These are phyloP conservation scores for Oryctes rhinoceros DNA, from an alignment of 1,140 invertebrate genomes.

Conservation along the genomic window DNA sequence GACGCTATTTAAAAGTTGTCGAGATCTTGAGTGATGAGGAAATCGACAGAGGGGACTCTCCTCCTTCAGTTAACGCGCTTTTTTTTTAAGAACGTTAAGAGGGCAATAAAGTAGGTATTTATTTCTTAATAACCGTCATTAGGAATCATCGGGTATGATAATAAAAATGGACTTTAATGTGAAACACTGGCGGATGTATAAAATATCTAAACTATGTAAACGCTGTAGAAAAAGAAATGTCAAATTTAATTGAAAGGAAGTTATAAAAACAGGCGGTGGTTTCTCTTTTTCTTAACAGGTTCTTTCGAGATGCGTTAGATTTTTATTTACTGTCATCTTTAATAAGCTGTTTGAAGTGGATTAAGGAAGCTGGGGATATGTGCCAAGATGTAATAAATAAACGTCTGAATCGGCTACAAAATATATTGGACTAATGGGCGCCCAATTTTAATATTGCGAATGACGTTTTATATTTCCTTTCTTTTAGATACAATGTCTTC, in stretches of 20 bases:
- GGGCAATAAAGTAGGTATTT: conserved; percentile 21
- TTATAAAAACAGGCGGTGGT: conserved; percentile 19
- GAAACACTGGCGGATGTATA: conserved; percentile 9
- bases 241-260: conserved; percentile 34
- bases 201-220: conserved; percentile 32
- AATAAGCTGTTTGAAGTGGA: background rate
- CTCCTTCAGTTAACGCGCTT: conserved; percentile 39
- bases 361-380: background rate
- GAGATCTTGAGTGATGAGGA: background rate
- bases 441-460: too few relatives aligned
- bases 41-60: background rate
- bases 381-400: background rate
- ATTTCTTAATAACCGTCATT: conserved; percentile 34
- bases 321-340: conserved; percentile 14
- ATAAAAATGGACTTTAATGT: conserved; percentile 7
- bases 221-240: conserved; percentile 5
- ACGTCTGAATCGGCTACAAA: background rate
- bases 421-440: too few relatives aligned
- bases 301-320: background rate
- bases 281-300: conserved; percentile 25
- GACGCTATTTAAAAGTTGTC: background rate
- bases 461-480: too few relatives aligned
- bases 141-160: conserved; percentile 4
- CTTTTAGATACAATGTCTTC: too few relatives aligned
- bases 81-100: conserved; percentile 39